phyloP scores from a whole-genome alignment of 2,888 invertebrate species.

The Nomada fabriciana region DNA sequence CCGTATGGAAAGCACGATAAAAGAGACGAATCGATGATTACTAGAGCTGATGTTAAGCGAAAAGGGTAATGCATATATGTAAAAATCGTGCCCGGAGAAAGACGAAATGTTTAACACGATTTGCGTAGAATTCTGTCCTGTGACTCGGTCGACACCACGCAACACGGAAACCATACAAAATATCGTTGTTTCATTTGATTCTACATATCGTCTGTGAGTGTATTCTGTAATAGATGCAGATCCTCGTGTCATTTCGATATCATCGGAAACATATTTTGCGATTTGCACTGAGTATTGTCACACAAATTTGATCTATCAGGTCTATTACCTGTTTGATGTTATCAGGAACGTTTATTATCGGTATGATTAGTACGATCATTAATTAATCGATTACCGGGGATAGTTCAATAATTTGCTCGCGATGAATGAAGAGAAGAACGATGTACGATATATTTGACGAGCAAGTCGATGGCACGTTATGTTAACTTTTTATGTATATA shows the following conservation, averaged over 20 bases:
- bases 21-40: constrained; percentile 27
- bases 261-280: constrained; percentile 46
- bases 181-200: constrained; percentile 67
- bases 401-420: constrained; percentile 71
- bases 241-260: constrained; percentile 60
- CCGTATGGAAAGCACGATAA: constrained; percentile 44
- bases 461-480: constrained; percentile 79
- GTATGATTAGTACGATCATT: constrained; percentile 40
- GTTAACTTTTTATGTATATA: constrained; percentile 82
- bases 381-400: constrained; percentile 62
- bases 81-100: constrained; percentile 32
- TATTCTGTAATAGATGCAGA: constrained; percentile 50
- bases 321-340: constrained; percentile 54
- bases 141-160: constrained; percentile 40
- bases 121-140: background rate
- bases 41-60: background rate
- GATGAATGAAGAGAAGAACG: constrained; percentile 52
- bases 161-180: constrained; percentile 41
- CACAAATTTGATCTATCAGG: constrained; percentile 28
- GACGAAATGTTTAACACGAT: constrained; percentile 7
- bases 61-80: constrained; percentile 12
- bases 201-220: constrained; percentile 70
- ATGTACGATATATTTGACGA: constrained; percentile 77
- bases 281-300: constrained; percentile 58
- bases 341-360: constrained; percentile 61